Evolutionary conservation across 2,797 vertebrate species (phyloP).

Genomic region (Betta splendens): DNA sequence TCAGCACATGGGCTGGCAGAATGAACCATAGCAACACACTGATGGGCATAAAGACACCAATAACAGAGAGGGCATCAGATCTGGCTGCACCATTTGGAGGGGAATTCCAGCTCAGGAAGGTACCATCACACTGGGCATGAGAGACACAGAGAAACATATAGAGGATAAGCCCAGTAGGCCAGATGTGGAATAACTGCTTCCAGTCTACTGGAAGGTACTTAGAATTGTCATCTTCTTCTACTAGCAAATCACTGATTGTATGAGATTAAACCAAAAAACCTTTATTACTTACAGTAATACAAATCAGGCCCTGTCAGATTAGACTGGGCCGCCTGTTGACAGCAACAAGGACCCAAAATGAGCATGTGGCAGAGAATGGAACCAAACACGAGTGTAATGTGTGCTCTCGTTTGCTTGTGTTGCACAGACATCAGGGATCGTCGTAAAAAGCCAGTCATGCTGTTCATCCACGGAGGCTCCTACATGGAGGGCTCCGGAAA

Average conservation of each 20-base stretch:
- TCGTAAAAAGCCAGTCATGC: conserved; percentile 95
- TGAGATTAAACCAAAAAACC: conserved; percentile 1
- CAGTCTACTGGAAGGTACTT: conserved; percentile 19
- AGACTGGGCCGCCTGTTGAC: conserved; percentile 24
- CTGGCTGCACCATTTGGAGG: conserved; percentile 63
- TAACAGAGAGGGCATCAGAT: conserved; percentile 59
- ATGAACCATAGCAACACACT: conserved; percentile 67
- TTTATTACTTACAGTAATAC: not conserved
- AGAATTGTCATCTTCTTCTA: conserved; percentile 5
- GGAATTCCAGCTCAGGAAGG: conserved; percentile 41
- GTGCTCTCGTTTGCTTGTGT: conserved; percentile 42
- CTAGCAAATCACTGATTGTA: conserved; percentile 1
- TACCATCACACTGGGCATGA: conserved; percentile 42
- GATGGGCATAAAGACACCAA: conserved; percentile 61
- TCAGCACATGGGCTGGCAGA: conserved; percentile 40
- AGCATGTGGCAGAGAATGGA: not conserved
- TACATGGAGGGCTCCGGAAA: conserved; percentile 98
- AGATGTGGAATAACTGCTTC: conserved; percentile 24
- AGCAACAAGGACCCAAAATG: not conserved
- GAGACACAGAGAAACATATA: conserved; percentile 32
- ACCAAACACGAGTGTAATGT: not conserved
- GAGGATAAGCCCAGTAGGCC: conserved; percentile 25
- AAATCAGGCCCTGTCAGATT: conserved; percentile 13
- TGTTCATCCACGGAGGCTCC: conserved; percentile 96
- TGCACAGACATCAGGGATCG: conserved; percentile 91